A percentile compares a stretch with the other conserved stretches of the same genome.
Evolutionary conservation across 2,113 vertebrate species (phyloP).

Genomic region (Acanthisitta chloris): DNA sequence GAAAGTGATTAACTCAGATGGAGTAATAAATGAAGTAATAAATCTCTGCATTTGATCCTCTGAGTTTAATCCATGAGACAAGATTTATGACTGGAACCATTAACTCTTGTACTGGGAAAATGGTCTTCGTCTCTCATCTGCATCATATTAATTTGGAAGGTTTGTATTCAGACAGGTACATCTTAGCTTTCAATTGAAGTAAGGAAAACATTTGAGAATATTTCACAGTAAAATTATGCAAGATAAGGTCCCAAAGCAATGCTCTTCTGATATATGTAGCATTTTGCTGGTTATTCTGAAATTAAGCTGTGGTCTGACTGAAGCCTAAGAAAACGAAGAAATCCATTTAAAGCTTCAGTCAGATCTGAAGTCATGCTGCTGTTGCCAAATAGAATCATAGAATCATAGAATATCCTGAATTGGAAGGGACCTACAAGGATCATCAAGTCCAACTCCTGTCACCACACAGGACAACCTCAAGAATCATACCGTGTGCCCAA

Average conservation of each 20-base stretch:
- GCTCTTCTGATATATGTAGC: background rate
- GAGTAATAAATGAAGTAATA: slow-evolving; percentile 60
- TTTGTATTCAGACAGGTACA: background rate
- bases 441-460: background rate
- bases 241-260: background rate
- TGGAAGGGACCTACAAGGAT: background rate
- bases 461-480: background rate
- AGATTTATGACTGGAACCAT: slow-evolving; percentile 50
- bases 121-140: background rate
- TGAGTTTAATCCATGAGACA: slow-evolving; percentile 33
- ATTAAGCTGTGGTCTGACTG: background rate
- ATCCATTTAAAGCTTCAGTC: background rate
- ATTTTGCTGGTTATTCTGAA: slow-evolving; percentile 4
- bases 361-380: background rate
- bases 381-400: background rate
- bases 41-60: slow-evolving; percentile 49
- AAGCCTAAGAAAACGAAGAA: background rate
- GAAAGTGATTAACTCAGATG: slow-evolving; percentile 30
- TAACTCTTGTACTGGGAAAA: slow-evolving; percentile 25
- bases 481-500: background rate
- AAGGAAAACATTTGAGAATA: background rate
- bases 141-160: background rate
- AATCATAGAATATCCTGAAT: background rate
- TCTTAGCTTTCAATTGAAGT: background rate
- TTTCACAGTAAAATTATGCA: background rate